A percentile compares a stretch with the other conserved stretches of the same genome.
Conservation (phyloP, 2,797 vertebrate species). For the Poecile montanus region DNA sequence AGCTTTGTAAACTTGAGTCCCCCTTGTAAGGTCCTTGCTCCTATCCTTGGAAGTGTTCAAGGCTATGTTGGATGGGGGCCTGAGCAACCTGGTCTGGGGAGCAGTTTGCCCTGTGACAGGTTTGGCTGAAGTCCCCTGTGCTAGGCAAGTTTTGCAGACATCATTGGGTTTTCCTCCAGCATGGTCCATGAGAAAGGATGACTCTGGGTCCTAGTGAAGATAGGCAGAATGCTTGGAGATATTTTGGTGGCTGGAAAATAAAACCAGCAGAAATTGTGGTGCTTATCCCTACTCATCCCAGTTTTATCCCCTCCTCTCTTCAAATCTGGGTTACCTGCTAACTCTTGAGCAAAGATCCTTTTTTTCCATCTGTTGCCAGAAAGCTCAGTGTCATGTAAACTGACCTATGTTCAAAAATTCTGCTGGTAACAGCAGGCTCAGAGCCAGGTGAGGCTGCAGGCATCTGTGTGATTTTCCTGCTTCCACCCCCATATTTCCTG, state of each 20-base stretch:
- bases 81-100: neutral
- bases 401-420: neutral
- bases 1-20: neutral
- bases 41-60: neutral
- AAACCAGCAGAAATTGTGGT: neutral
- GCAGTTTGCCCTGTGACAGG: neutral
- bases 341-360: neutral
- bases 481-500: neutral
- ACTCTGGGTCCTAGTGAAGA: neutral
- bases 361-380: neutral
- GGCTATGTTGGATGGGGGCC: neutral
- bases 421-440: neutral
- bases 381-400: neutral
- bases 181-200: neutral
- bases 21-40: neutral
- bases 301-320: neutral
- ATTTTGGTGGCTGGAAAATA: neutral
- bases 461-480: neutral
- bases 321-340: neutral
- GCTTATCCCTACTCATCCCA: neutral
- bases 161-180: neutral
- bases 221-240: neutral
- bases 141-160: neutral
- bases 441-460: neutral
- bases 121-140: neutral